Percentiles rank a stretch among this genome's conserved stretches.
Conservation (phyloP, 1,140 invertebrate species). For the Drosophila tani region DNA sequence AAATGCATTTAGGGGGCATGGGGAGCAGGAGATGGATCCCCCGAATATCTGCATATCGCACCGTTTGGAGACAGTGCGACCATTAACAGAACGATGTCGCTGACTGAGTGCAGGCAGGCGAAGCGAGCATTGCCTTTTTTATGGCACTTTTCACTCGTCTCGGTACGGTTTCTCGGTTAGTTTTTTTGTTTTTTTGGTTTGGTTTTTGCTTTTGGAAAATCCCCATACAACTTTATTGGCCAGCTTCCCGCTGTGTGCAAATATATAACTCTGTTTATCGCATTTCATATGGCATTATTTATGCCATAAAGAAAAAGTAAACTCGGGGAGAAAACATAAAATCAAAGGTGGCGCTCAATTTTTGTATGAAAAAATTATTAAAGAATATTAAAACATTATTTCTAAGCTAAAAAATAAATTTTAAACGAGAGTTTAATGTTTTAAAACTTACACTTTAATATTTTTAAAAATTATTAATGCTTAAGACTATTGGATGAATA, state of each 20-base stretch:
- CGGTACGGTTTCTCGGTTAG: conserved; percentile 23
- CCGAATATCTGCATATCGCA: conserved; percentile 36
- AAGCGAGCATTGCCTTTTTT: conserved; percentile 68
- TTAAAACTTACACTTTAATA: accelerated
- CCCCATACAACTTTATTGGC: conserved; percentile 74
- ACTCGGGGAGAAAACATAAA: conserved; percentile 18
- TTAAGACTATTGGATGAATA: too few relatives aligned
- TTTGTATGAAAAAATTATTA: neutral
- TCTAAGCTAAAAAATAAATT: neutral
- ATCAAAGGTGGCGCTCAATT: conserved; percentile 23
- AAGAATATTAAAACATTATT: neutral
- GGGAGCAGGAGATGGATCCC: conserved; percentile 8
- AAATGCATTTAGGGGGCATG: conserved; percentile 56
- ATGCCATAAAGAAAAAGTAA: conserved; percentile 64
- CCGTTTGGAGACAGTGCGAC: conserved; percentile 65
- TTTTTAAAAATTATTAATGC: too few relatives aligned
- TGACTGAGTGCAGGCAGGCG: conserved; percentile 55
- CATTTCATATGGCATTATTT: conserved; percentile 76
- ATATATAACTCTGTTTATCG: conserved; percentile 76
- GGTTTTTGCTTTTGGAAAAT: conserved; percentile 37
- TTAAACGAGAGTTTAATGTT: too few relatives aligned
- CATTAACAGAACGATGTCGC: conserved; percentile 80
- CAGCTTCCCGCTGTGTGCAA: conserved; percentile 71
- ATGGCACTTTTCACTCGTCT: conserved; percentile 76
- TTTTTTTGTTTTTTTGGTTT: conserved; percentile 17